Conservation (phyloP, 2,113 vertebrate species). For the Phalacrocorax brasilianus region DNA sequence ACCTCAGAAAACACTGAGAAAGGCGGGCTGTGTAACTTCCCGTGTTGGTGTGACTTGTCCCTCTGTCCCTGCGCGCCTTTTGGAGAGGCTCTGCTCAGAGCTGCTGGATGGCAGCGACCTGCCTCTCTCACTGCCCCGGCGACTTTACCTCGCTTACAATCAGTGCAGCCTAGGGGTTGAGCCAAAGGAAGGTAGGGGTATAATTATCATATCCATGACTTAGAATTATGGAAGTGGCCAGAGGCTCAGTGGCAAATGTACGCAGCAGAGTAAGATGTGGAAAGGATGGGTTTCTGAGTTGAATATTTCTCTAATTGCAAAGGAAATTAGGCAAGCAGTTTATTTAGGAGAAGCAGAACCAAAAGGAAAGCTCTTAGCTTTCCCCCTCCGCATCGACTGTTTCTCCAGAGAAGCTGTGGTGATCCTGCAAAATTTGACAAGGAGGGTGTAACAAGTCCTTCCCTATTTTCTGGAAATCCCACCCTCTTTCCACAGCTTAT, state of each 20-base stretch:
- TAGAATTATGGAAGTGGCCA: not conserved
- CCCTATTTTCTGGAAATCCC: conserved; percentile 80
- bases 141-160: not conserved
- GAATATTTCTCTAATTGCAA: conserved; percentile 69
- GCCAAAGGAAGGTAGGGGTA: not conserved
- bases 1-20: not conserved
- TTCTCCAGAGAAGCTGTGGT: conserved; percentile 60
- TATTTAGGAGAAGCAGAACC: conserved; percentile 80
- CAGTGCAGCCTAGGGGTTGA: not conserved
- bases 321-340: conserved; percentile 83
- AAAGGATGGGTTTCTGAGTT: conserved; percentile 55
- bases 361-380: conserved; percentile 73
- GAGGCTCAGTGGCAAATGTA: not conserved
- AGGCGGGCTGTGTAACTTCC: not conserved
- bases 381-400: not conserved
- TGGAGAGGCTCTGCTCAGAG: not conserved
- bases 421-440: conserved; percentile 73
- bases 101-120: not conserved
- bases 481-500: conserved; percentile 52
- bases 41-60: accelerated
- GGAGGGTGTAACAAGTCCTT: conserved; percentile 66
- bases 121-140: not conserved
- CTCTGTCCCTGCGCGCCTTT: accelerated
- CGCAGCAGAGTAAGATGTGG: conserved; percentile 20
- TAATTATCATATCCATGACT: not conserved